Conservation (phyloP, 2,888 invertebrate species). For the Leistus spinibarbis region DNA sequence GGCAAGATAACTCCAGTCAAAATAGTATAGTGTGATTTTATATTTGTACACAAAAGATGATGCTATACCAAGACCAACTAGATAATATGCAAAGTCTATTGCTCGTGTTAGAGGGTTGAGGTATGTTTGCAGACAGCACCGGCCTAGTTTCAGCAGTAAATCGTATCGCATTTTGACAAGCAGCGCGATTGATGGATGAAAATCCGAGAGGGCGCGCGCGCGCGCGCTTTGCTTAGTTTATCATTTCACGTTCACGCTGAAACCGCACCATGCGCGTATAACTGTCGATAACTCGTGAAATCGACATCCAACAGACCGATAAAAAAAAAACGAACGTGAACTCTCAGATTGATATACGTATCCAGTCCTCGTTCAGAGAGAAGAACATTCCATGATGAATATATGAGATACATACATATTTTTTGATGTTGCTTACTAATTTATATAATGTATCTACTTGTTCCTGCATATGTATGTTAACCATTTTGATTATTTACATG, state of each 20-base stretch:
- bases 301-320: neutral
- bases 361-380: neutral
- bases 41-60: too few relatives aligned
- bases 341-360: neutral
- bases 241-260: conserved; percentile 9
- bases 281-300: neutral
- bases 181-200: conserved; percentile 25
- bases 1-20: too few relatives aligned
- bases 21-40: too few relatives aligned
- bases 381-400: neutral
- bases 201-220: conserved; percentile 5
- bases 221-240: conserved; percentile 23
- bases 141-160: neutral
- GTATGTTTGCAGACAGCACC: neutral
- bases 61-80: too few relatives aligned
- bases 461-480: too few relatives aligned
- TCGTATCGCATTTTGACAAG: conserved; percentile 16
- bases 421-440: neutral
- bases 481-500: neutral
- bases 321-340: neutral
- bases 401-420: neutral
- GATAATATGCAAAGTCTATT: neutral
- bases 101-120: neutral
- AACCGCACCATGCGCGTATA: neutral
- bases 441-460: too few relatives aligned